Conservation (phyloP, 2,797 vertebrate genomes). For the Phataginus tricuspis region DNA sequence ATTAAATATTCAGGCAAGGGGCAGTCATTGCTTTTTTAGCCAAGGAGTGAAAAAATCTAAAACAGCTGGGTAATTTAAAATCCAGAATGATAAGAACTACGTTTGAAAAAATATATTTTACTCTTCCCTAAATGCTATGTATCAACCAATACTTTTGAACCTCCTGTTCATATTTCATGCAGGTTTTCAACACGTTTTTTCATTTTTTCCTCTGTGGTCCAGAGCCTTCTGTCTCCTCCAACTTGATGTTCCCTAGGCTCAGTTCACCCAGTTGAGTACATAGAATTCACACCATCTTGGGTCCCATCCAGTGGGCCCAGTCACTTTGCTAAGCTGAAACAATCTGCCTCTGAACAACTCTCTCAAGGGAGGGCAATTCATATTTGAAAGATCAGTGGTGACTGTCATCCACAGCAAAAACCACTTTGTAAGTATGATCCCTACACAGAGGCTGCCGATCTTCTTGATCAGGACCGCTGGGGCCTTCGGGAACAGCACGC, state of each 20-base stretch:
- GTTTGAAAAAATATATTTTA: constrained; percentile 59
- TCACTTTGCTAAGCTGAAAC: not conserved
- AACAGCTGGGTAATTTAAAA: constrained; percentile 65
- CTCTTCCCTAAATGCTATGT: constrained; percentile 24
- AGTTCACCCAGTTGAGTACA: not conserved
- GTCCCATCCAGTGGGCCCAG: not conserved
- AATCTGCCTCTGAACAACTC: not conserved
- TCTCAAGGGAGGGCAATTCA: not conserved
- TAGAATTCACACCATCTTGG: not conserved
- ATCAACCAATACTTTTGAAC: not conserved
- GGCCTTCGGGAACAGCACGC: constrained; percentile 46
- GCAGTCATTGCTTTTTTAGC: constrained; percentile 50
- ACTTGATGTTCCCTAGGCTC: not conserved
- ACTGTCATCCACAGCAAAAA: constrained; percentile 41
- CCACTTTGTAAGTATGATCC: constrained; percentile 1
- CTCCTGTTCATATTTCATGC: not conserved
- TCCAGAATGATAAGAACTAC: constrained; percentile 43
- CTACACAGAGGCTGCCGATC: constrained; percentile 20
- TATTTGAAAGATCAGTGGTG: constrained; percentile 49
- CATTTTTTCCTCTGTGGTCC: not conserved
- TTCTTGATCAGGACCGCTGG: constrained; percentile 30
- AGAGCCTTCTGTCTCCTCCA: not conserved
- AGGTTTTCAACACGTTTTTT: constrained; percentile 21
- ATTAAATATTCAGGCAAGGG: constrained; percentile 65
- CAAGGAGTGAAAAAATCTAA: constrained; percentile 31